These are phyloP conservation scores for Amphimedon queenslandica DNA, from an alignment of 37 sponge, comb jelly and placozoan species.

Conservation along the genomic window DNA sequence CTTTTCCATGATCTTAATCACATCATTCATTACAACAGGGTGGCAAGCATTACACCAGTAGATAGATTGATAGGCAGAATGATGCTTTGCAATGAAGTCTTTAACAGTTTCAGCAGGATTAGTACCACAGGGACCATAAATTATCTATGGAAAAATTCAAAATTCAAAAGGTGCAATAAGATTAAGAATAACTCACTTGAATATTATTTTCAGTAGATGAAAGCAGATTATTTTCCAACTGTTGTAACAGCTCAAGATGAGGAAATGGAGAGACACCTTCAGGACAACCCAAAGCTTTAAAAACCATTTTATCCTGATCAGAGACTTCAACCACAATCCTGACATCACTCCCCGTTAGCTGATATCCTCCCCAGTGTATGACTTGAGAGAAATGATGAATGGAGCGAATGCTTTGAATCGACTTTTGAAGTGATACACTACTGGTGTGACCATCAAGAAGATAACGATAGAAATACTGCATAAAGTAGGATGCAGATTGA, in stretches of 20 bases:
- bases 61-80: slow-evolving; percentile 23
- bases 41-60: too few species aligned
- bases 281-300: neutral
- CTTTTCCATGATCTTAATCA: too few species aligned
- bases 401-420: slow-evolving; percentile 58
- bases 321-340: neutral
- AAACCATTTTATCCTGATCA: slow-evolving; percentile 7
- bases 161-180: neutral
- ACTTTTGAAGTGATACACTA: slow-evolving; percentile 62
- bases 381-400: slow-evolving; percentile 51
- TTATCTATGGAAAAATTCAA: slow-evolving; percentile 13
- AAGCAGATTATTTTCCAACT: slow-evolving; percentile 14
- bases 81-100: slow-evolving; percentile 35
- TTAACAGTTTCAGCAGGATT: slow-evolving; percentile 30
- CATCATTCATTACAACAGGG: too few species aligned
- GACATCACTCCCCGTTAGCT: slow-evolving; percentile 59
- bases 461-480: slow-evolving; percentile 75
- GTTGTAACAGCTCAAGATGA: slow-evolving; percentile 9
- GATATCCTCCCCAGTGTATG: slow-evolving; percentile 74
- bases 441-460: slow-evolving; percentile 41
- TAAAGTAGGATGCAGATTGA: slow-evolving; percentile 61
- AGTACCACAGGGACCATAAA: slow-evolving; percentile 20
- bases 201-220: too few species aligned
- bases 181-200: neutral
- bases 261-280: slow-evolving; percentile 22